Evolutionary conservation across 2,113 vertebrate species (phyloP), one percentile per base, ranked within the genome.

Genomic region (Petroica traversi): DNA sequence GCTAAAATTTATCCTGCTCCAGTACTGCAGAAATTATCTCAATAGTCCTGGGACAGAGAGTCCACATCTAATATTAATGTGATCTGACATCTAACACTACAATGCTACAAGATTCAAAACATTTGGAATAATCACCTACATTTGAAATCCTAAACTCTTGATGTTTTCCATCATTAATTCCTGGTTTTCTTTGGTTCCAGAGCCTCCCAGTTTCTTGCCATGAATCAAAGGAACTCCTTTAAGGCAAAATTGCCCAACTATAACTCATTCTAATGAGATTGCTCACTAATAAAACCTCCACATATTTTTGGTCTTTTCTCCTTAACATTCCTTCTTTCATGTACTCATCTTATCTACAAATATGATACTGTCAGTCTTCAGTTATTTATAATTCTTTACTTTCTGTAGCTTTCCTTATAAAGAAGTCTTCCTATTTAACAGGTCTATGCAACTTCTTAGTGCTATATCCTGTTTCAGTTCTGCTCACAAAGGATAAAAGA

Each of bases 191-290:
- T 77, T 2, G 4, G 52, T 78, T 92, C 49, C 76, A 72, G 52
- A 87, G 10, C 28, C 36, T 89, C 45, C 28, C 73, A 91, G 45
- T 78, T 85, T 96, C 85, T 91, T 95, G 48, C 83, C 48, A 68
- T 54, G 80, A 75, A 77, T 95, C 69, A 89, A 89, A 95, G 61
- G 40, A 95, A 61, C 23, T 85, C 38, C 80, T 95, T 69, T 88
- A 72, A 89, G 73, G 92, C 86, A 97, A 91, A 94, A 91, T 91
- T 93, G 45, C 86, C 91, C 80, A 89, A 31, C 57, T 48, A 25
- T 71, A 46, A 89, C 45, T 92, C 69, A 91, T 75, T 82, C 43
- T 86, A 92, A 84, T 63, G 68, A 86, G 79, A 84, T 84, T 66
- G 59, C 34, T 93, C 49, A 77, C 68, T 89, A 94, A 89, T 75